Conservation (phyloP, 2,113 vertebrate genomes). For the Chelonoidis abingdonii region DNA sequence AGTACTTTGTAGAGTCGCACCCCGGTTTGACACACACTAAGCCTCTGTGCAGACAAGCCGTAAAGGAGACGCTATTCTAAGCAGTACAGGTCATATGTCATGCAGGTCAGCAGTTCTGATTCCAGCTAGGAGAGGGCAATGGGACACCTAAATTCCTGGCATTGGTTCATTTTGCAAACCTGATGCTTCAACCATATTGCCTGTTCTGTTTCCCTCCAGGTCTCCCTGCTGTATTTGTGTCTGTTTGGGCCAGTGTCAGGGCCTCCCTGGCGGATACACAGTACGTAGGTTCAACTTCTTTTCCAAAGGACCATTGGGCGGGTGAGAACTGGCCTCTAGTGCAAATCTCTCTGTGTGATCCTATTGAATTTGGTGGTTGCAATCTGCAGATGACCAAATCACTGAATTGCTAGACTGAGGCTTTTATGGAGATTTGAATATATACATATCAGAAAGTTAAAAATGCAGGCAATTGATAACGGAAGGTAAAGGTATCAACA, state of each 20-base stretch:
- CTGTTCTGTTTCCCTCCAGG: slow-evolving; percentile 73
- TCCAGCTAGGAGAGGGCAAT: not conserved
- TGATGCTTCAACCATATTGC: not conserved
- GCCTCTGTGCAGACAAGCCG: not conserved
- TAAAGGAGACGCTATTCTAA: not conserved
- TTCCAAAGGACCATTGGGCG: fast-evolving
- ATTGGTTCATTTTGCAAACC: fast-evolving
- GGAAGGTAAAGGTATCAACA: not conserved
- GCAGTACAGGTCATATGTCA: not conserved
- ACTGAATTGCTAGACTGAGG: not conserved
- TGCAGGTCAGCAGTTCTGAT: not conserved
- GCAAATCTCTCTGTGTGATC: not conserved
- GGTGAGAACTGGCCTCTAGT: not conserved
- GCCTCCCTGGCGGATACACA: slow-evolving; percentile 94
- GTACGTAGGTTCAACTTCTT: slow-evolving; percentile 79
- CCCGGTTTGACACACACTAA: not conserved
- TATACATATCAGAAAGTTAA: not conserved
- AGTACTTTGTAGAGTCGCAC: not conserved
- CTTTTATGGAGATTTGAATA: not conserved
- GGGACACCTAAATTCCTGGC: not conserved
- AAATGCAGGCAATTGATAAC: not conserved
- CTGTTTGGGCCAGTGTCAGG: slow-evolving; percentile 92
- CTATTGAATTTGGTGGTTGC: not conserved
- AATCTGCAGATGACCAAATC: not conserved
- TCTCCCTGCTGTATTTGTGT: slow-evolving; percentile 94